phyloP scores from a whole-genome alignment of 2,113 vertebrate species.

The Mesoclemmys tuberculata region DNA sequence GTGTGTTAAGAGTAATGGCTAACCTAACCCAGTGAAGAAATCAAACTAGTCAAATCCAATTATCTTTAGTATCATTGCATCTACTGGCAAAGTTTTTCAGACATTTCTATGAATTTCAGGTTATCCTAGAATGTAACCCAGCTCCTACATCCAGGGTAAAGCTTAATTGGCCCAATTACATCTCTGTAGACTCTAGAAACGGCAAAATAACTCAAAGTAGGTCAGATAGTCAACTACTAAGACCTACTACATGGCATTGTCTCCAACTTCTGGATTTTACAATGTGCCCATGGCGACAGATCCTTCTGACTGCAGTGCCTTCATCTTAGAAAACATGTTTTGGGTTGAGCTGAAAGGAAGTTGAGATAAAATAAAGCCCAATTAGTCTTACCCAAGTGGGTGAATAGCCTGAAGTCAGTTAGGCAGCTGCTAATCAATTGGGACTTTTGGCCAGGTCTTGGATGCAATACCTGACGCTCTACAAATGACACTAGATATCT shows the following conservation, averaged over 20 bases:
- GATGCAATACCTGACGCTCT: background rate
- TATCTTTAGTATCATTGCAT: conserved; percentile 38
- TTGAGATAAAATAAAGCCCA: background rate
- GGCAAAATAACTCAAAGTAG: background rate
- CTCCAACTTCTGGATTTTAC: background rate
- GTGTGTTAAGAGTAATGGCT: conserved; percentile 53
- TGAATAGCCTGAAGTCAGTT: background rate
- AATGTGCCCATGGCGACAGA: background rate
- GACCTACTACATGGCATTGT: background rate
- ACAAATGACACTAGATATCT: rapidly evolving
- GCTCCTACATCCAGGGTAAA: background rate
- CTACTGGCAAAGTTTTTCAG: conserved; percentile 58
- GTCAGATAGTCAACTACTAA: background rate
- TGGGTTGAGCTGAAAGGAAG: background rate
- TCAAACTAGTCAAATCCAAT: background rate
- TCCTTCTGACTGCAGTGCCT: background rate
- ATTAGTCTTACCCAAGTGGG: background rate
- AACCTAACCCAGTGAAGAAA: conserved; percentile 26
- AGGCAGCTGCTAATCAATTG: background rate
- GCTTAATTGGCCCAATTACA: background rate
- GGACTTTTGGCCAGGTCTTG: background rate
- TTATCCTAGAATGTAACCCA: conserved; percentile 41
- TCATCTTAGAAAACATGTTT: background rate
- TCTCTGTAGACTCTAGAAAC: conserved; percentile 6
- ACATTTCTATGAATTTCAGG: conserved; percentile 41